Evolutionary conservation across 2,797 vertebrate species (phyloP), one percentile per base, ranked within the genome.

Genomic region (Sebastes diploproa): DNA sequence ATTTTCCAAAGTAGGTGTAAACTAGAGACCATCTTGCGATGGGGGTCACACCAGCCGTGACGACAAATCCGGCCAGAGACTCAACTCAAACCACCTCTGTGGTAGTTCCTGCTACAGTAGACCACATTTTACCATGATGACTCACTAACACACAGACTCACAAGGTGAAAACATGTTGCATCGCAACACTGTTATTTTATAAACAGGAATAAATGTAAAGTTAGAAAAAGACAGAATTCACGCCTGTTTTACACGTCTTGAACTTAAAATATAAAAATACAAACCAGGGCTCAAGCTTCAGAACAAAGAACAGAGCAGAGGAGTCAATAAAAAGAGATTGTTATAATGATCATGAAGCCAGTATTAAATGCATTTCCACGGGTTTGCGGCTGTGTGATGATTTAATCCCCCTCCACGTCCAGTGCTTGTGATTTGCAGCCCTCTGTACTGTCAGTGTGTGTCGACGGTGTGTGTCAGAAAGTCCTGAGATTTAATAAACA

Each of bases 401-500:
- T 81, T 83, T 81, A 87, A 83, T 85, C 54, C 54, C 54, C 36
- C 42, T 54, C 54, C 72, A 52, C 14, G 2, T 69, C 54, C 59
- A 46, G 20, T 27, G 55, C 12, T n/a, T 63, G 42, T 79, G 72
- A 80, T 75, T 80, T 81, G 63, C 65, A 71, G 58, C 55, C 69
- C 54, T 73, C 71, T 75, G 67, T 59, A 80, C 80, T 78, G 83
- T 87, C 86, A 74, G 54, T 69, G 78, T 72, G 65, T 71, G 79
- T 77, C 18, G 59, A 80, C 56, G 30, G 65, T 81, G 79, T 87
- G 85, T 90, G 84, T 82, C 61, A 84, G 68, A 75, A 84, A 90
- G 75, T 86, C 81, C 80, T 77, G 63, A 87, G 77, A 91, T 93
- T 92, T 88, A 93, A 93, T 92, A 92, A 93, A 91, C 88, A 91